A percentile compares a stretch with the other conserved stretches of the same genome.
Conservation (phyloP, 2,113 vertebrate species). For the Dasyprocta punctata region DNA sequence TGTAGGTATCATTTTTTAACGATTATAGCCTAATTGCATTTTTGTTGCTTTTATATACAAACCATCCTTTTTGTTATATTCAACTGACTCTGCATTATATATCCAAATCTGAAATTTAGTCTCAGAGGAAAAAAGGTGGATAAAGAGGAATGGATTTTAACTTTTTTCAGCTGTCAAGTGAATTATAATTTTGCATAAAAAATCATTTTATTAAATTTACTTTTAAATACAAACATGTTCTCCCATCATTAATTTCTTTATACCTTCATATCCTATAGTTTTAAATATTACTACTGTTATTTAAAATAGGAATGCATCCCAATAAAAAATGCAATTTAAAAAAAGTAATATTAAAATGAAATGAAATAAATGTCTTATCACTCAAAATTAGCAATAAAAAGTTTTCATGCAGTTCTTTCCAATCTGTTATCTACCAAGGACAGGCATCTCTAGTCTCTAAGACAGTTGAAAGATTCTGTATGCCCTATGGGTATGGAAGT, state of each 20-base stretch:
- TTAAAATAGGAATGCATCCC: conserved; percentile 20
- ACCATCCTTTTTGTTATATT: conserved; percentile 87
- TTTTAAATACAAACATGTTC: conserved; percentile 6
- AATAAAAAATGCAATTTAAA: not conserved
- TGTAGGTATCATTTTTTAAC: conserved; percentile 76
- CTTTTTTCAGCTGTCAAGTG: not conserved
- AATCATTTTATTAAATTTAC: not conserved
- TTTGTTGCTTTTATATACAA: conserved; percentile 82
- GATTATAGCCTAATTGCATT: conserved; percentile 67
- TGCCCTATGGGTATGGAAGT: conserved; percentile 53
- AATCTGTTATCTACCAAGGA: conserved; percentile 61
- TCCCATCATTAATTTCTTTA: not conserved
- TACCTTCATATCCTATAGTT: not conserved
- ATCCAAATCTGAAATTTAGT: conserved; percentile 41
- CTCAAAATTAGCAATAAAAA: conserved; percentile 61
- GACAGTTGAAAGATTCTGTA: conserved; percentile 57
- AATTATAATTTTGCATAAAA: conserved; percentile 41
- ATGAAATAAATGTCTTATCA: not conserved
- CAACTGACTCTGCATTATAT: conserved; percentile 83
- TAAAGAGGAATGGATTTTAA: not conserved
- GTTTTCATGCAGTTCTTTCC: conserved; percentile 35
- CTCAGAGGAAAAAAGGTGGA: conserved; percentile 71
- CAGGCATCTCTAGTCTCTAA: conserved; percentile 28
- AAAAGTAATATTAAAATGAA: conserved; percentile 50
- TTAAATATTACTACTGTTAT: not conserved